These are phyloP conservation scores for Melikaiella ostensackeni DNA, from an alignment of 2,888 invertebrate species.

Conservation along the genomic window DNA sequence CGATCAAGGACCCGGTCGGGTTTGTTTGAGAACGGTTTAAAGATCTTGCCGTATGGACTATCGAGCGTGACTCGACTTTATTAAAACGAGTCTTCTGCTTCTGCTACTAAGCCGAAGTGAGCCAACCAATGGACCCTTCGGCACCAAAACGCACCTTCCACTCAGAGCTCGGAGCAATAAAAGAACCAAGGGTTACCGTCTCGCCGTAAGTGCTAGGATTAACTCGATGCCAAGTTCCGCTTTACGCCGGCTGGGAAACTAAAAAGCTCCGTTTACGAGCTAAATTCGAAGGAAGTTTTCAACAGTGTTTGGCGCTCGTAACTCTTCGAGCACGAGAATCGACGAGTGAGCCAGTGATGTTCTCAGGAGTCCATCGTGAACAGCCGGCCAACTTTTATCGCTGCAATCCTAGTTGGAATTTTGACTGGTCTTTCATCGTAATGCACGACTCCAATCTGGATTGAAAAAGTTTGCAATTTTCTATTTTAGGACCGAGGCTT, in stretches of 20 bases:
- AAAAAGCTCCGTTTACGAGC: conserved; percentile 54
- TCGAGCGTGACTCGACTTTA: conserved; percentile 71
- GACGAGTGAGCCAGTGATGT: conserved; percentile 32
- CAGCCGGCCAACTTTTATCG: conserved; percentile 37
- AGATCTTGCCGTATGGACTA: conserved; percentile 58
- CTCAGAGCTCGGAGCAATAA: conserved; percentile 45
- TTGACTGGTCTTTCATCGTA: conserved; percentile 23
- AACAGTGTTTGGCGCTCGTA: conserved; percentile 34
- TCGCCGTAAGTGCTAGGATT: conserved; percentile 30
- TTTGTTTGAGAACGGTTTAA: conserved; percentile 69
- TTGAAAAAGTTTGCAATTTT: conserved; percentile 18
- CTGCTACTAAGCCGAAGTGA: conserved; percentile 32
- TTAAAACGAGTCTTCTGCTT: conserved; percentile 56
- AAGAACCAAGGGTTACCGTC: conserved; percentile 47
- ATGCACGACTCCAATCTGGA: background rate
- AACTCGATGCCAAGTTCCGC: conserved; percentile 39
- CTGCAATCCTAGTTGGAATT: conserved; percentile 39
- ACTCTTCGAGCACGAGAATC: conserved; percentile 27
- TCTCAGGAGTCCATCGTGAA: conserved; percentile 32
- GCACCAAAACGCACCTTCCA: conserved; percentile 18
- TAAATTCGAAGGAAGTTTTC: conserved; percentile 48
- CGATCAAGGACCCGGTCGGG: conserved; percentile 59
- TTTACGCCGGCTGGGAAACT: conserved; percentile 47
- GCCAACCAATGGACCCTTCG: conserved; percentile 38
- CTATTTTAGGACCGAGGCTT: background rate